phyloP scores from a whole-genome alignment of 1,140 invertebrate genomes.

The Drosophila ogumai region DNA sequence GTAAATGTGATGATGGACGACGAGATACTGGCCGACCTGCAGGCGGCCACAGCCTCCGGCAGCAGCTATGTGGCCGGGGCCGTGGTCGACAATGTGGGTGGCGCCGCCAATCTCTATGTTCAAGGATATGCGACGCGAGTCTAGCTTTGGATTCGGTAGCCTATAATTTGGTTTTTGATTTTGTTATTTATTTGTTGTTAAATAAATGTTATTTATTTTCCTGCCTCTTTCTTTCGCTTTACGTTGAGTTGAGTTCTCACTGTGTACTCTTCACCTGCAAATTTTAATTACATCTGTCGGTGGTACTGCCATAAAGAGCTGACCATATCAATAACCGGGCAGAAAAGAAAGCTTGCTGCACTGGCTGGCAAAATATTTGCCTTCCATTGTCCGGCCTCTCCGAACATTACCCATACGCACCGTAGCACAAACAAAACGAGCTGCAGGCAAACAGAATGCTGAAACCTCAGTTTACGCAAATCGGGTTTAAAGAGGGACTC shows the following conservation, averaged over 20 bases:
- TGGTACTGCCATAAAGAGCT: background rate
- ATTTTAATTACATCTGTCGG: conserved; percentile 4
- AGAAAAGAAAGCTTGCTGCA: conserved; percentile 14
- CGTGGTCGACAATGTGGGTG: conserved; percentile 75
- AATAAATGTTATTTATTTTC: conserved; percentile 39
- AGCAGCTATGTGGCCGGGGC: conserved; percentile 73
- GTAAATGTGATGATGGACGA: conserved; percentile 85
- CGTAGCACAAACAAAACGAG: conserved; percentile 13
- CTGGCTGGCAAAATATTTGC: conserved; percentile 51
- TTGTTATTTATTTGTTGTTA: conserved; percentile 47
- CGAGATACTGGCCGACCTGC: conserved; percentile 72
- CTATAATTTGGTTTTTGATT: conserved; percentile 3
- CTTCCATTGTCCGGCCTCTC: conserved; percentile 44
- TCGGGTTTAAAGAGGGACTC: conserved; percentile 9
- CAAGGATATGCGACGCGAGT: conserved; percentile 70
- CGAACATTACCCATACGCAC: conserved; percentile 52
- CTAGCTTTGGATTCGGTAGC: conserved; percentile 21
- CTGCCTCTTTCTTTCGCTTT: conserved; percentile 7
- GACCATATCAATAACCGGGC: conserved; percentile 17
- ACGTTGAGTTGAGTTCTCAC: background rate
- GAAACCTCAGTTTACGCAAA: conserved; percentile 19
- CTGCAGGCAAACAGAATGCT: conserved; percentile 15
- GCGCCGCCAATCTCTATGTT: conserved; percentile 49
- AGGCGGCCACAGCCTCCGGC: conserved; percentile 67
- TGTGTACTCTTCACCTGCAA: too few relatives aligned